Percentiles rank a stretch among this genome's conserved stretches.
These are phyloP conservation scores for Lamproptera curius DNA, from an alignment of 2,888 invertebrate species.

Conservation along the genomic window DNA sequence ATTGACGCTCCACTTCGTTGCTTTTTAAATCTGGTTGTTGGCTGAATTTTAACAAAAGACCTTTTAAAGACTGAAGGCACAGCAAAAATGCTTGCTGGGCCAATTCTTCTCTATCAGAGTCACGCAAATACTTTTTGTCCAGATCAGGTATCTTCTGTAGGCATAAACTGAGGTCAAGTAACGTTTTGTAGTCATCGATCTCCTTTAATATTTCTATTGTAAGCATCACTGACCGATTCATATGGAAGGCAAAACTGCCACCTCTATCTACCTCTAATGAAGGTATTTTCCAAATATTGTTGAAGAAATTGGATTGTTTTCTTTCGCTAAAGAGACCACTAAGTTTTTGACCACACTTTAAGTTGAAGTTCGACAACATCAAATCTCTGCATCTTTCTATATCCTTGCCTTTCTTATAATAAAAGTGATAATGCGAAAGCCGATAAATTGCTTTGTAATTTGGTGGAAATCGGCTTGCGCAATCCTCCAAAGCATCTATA, in stretches of 20 bases:
- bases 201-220: slow-evolving; percentile 89
- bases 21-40: slow-evolving; percentile 67
- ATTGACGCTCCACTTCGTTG: slow-evolving; percentile 66
- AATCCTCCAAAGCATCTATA: slow-evolving; percentile 88
- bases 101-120: slow-evolving; percentile 89
- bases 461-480: slow-evolving; percentile 90
- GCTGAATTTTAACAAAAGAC: slow-evolving; percentile 76
- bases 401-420: slow-evolving; percentile 83
- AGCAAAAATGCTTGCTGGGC: slow-evolving; percentile 88
- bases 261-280: slow-evolving; percentile 93
- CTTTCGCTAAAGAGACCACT: slow-evolving; percentile 92
- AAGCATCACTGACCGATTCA: slow-evolving; percentile 90
- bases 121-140: slow-evolving; percentile 93
- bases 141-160: slow-evolving; percentile 89
- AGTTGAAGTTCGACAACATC: slow-evolving; percentile 82
- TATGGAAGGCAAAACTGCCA: slow-evolving; percentile 94
- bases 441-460: slow-evolving; percentile 96
- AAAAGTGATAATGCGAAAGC: slow-evolving; percentile 89
- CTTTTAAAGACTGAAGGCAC: slow-evolving; percentile 83
- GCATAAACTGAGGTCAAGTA: slow-evolving; percentile 88
- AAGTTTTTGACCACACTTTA: slow-evolving; percentile 81
- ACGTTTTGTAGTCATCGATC: slow-evolving; percentile 86
- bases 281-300: slow-evolving; percentile 96
- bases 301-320: slow-evolving; percentile 92
- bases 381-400: slow-evolving; percentile 84